A percentile compares a stretch with the other conserved stretches of the same genome.
Conservation (phyloP, 2,113 vertebrate genomes). For the Peromyscus maniculatus region DNA sequence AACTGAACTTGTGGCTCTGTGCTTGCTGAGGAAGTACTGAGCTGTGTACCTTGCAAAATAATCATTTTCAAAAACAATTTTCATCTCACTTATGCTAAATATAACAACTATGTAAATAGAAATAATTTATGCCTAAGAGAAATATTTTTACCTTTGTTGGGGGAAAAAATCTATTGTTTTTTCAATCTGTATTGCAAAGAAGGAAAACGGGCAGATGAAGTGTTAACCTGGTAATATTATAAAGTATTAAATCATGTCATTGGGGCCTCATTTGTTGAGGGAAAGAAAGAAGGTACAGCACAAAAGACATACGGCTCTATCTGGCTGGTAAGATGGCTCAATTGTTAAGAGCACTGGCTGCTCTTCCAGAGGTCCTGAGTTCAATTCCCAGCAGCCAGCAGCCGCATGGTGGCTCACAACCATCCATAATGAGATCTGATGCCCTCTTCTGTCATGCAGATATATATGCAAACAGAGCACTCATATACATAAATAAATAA, state of each 20-base stretch:
- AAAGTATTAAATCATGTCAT: conserved; percentile 66
- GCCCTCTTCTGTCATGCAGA: background rate
- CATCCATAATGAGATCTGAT: background rate
- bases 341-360: background rate
- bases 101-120: conserved; percentile 78
- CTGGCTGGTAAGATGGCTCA: background rate
- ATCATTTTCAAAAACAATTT: conserved; percentile 67
- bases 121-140: conserved; percentile 84
- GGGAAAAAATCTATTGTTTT: conserved; percentile 82
- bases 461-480: background rate
- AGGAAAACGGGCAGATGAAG: conserved; percentile 82
- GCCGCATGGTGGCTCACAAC: background rate
- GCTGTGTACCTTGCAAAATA: background rate
- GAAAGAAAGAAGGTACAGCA: conserved; percentile 31
- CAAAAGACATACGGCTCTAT: conserved; percentile 52
- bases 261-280: conserved; percentile 12
- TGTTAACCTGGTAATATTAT: conserved; percentile 31
- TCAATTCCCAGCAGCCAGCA: background rate
- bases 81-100: conserved; percentile 79
- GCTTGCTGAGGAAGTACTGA: background rate
- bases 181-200: conserved; percentile 73
- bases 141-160: conserved; percentile 81
- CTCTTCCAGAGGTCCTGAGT: background rate
- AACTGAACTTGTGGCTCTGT: background rate
- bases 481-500: background rate